Evolutionary conservation across 2,113 vertebrate species (phyloP).

Genomic region (Dromiciops gliroides): DNA sequence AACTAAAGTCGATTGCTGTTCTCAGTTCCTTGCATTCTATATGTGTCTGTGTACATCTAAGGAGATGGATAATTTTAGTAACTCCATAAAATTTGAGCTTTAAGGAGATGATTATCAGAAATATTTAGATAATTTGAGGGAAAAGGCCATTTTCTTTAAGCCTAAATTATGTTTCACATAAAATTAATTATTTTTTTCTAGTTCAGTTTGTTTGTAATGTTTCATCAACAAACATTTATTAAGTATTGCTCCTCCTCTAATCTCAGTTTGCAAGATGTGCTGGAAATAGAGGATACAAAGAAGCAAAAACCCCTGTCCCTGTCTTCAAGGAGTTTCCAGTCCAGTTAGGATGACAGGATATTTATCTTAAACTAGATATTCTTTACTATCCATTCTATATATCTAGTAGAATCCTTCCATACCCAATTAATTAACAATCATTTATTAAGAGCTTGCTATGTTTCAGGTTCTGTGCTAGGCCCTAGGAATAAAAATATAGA

Average conservation of each 20-base stretch:
- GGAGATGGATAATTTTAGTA: slow-evolving; percentile 14
- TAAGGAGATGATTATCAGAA: neutral
- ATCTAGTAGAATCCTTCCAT: neutral
- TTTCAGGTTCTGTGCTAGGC: neutral
- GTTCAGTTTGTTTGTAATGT: neutral
- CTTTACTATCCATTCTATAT: neutral
- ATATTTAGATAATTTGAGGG: neutral
- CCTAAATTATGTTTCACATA: neutral
- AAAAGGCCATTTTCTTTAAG: neutral
- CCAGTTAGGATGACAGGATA: neutral
- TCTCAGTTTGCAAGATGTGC: neutral
- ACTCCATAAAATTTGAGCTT: neutral
- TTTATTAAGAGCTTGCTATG: neutral
- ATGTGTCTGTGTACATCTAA: neutral
- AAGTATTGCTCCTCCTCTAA: neutral
- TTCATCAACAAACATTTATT: neutral
- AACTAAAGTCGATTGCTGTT: neutral
- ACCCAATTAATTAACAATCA: neutral
- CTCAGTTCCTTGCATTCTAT: neutral
- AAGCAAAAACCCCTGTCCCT: neutral
- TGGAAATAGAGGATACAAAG: neutral
- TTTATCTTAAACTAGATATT: neutral
- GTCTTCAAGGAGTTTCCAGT: neutral
- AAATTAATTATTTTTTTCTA: neutral
- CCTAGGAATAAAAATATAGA: neutral